Evolutionary conservation across 2,113 vertebrate species (phyloP).

Genomic region (Chionis minor): DNA sequence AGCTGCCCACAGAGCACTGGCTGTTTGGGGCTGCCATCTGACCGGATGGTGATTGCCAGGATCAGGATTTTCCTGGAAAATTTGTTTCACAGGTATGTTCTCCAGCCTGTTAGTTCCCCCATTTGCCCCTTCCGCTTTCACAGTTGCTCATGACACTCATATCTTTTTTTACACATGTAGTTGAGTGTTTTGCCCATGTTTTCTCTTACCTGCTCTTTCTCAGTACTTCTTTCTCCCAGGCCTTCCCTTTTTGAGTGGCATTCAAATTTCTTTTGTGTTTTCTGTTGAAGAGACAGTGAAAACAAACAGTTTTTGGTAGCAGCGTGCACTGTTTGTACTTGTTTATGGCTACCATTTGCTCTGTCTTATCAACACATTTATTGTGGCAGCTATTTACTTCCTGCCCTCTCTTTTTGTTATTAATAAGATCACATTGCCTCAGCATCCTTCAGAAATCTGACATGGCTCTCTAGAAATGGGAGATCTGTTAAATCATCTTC

Average conservation of each 20-base stretch:
- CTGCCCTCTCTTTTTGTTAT: neutral
- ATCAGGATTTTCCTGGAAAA: neutral
- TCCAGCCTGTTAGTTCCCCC: neutral
- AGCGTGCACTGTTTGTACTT: neutral
- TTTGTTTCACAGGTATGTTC: neutral
- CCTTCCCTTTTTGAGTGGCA: neutral
- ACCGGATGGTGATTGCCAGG: neutral
- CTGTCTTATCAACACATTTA: fast-evolving
- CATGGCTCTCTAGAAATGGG: neutral
- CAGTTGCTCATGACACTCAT: neutral
- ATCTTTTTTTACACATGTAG: neutral
- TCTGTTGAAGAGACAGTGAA: neutral
- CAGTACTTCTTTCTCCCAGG: neutral
- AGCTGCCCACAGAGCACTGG: fast-evolving
- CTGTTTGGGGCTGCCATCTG: neutral
- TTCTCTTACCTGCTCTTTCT: constrained; percentile 26
- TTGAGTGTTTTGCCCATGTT: neutral
- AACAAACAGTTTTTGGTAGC: neutral
- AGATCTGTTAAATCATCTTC: neutral
- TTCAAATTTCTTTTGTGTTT: neutral
- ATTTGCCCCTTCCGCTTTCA: neutral
- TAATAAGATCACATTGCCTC: neutral
- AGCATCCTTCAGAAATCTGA: neutral
- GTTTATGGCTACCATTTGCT: neutral
- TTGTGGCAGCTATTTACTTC: neutral